phyloP scores from a whole-genome alignment of 2,797 vertebrate species.

The Crocidura indochinensis region DNA sequence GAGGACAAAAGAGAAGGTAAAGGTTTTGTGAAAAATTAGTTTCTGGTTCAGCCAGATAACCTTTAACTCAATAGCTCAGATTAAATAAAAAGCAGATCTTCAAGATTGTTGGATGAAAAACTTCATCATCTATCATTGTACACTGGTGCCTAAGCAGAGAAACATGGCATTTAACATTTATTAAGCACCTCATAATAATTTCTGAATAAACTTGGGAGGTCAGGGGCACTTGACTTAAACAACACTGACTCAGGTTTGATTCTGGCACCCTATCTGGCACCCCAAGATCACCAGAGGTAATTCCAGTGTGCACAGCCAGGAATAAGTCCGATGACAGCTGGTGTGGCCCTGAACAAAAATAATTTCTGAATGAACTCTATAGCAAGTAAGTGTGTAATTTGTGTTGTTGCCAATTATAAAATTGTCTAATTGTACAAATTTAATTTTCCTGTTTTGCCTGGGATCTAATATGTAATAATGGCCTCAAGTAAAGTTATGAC shows the following conservation, averaged over 20 bases:
- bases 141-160: neutral
- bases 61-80: neutral
- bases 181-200: neutral
- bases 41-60: neutral
- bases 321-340: no score
- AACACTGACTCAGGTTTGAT: no score
- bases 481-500: neutral
- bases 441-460: neutral
- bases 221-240: no score
- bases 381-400: neutral
- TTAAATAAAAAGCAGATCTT: neutral
- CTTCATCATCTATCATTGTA: no score
- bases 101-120: no score
- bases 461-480: neutral
- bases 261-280: no score
- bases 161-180: neutral
- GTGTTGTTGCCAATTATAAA: constrained; percentile 34
- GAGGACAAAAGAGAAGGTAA: neutral
- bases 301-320: no score
- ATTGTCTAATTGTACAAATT: neutral
- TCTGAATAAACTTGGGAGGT: neutral
- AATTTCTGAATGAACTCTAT: neutral
- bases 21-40: neutral
- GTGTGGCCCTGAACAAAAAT: neutral
- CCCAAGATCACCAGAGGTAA: no score